A percentile compares a stretch with the other conserved stretches of the same genome.
phyloP scores from a whole-genome alignment of 2,797 vertebrate species.

The Cryptoblepharus egeriae region DNA sequence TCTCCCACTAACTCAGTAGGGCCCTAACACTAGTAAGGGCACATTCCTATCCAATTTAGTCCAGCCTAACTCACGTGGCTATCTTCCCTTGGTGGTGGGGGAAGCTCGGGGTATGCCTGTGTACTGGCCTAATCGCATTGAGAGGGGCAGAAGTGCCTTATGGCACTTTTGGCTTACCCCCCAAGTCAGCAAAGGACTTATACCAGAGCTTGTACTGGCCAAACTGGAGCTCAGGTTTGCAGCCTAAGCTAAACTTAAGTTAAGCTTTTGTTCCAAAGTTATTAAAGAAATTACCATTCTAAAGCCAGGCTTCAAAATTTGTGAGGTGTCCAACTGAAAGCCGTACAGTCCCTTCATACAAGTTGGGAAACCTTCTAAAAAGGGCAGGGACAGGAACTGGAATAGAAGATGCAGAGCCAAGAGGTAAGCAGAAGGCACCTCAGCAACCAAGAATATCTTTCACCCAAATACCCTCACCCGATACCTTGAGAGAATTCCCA shows the following conservation, averaged over 20 bases:
- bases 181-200: too few relatives aligned
- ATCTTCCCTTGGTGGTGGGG: too few relatives aligned
- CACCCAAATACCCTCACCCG: not conserved
- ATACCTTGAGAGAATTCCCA: not conserved
- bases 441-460: not conserved
- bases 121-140: too few relatives aligned
- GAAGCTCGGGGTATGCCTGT: too few relatives aligned
- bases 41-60: too few relatives aligned
- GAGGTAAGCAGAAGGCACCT: not conserved
- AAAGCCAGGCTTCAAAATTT: not conserved
- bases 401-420: not conserved
- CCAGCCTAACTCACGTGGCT: too few relatives aligned
- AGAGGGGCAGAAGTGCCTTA: too few relatives aligned
- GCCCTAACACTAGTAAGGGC: not conserved
- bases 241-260: too few relatives aligned
- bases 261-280: not conserved
- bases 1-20: not conserved
- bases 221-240: too few relatives aligned
- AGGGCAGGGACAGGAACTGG: not conserved
- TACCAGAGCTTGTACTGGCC: too few relatives aligned
- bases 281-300: not conserved
- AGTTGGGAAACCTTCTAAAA: not conserved
- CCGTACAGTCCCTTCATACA: not conserved
- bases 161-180: too few relatives aligned
- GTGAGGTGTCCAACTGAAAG: not conserved